Evolutionary conservation across 2,113 vertebrate species (phyloP).

Genomic region (Sclerurus mexicanus): DNA sequence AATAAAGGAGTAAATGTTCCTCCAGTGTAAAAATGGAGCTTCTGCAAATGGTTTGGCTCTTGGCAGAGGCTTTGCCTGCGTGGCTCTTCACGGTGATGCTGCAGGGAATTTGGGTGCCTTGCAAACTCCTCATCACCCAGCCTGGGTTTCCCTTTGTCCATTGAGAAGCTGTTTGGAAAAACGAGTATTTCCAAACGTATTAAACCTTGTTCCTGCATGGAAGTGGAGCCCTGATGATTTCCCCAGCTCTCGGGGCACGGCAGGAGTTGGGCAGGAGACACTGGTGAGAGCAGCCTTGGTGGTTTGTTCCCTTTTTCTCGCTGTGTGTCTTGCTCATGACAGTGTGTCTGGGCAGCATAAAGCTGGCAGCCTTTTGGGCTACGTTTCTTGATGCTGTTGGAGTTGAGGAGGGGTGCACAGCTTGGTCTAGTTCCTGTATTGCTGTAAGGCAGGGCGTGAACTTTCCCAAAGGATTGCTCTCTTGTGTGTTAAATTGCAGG

Average conservation of each 20-base stretch:
- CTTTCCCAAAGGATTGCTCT: not conserved
- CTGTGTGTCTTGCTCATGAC: not conserved
- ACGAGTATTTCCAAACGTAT: not conserved
- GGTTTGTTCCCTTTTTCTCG: not conserved
- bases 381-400: not conserved
- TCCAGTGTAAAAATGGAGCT: not conserved
- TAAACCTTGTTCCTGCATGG: fast-evolving
- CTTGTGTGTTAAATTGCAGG: not conserved
- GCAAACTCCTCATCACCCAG: not conserved
- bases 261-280: not conserved
- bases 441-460: not conserved
- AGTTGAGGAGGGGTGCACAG: not conserved
- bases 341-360: not conserved
- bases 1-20: not conserved
- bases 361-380: not conserved
- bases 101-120: not conserved
- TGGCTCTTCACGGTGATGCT: not conserved
- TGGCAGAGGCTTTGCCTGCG: not conserved
- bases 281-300: not conserved
- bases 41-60: not conserved
- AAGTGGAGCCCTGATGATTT: not conserved
- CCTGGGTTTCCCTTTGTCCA: not conserved
- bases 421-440: not conserved
- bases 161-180: fast-evolving
- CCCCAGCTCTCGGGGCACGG: not conserved